Evolutionary conservation across 2,888 invertebrate species (phyloP), one percentile per base, ranked within the genome.

Genomic region (Volucella inflata): DNA sequence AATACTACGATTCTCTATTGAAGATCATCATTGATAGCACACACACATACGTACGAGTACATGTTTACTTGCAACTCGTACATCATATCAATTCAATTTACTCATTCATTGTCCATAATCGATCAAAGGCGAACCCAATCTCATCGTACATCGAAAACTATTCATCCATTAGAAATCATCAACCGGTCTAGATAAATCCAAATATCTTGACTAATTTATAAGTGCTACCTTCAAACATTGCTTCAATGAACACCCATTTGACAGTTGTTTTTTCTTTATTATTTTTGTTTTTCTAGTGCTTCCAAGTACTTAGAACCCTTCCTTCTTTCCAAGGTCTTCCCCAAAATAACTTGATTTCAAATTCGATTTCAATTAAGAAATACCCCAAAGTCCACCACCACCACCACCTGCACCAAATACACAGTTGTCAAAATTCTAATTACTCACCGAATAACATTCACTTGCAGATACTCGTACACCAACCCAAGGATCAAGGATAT

Each of bases 281-380:
- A 2, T 36, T 40, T 46, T 46, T 44, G 6, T 11, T 36, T 10
- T 44, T 70, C 44, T 17, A 44, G 38, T 21, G 38, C 11, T 21
- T 30, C 51, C 16, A 4, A 30, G 30, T 30, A 6, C 30, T 30
- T 30, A 30, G 30, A 30, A 30, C n/a, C 10, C 14, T 59, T 42
- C 16, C 8, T 30, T 12, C n/a, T 36, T 12, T 59, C 55, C 70
- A 50, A 50, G 42, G 21, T 38, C 16, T 48, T 10, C 21, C 16
- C 17, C 40, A 40, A 53, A 65, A 71, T 51, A 72, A 81, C 68
- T 76, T 85, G 85, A 85, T 85, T 85, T 81, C 72, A 81, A 85
- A 85, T 85, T 85, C 85, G 85, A 85, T 85, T 85, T 85, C 85
- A 85, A 85, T 85, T 85, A 85, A 85, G 79, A 60, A 71, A 67